A percentile compares a stretch with the other conserved stretches of the same genome.
Conservation (phyloP, 2,113 vertebrate species). For the Perca schrenkii region DNA sequence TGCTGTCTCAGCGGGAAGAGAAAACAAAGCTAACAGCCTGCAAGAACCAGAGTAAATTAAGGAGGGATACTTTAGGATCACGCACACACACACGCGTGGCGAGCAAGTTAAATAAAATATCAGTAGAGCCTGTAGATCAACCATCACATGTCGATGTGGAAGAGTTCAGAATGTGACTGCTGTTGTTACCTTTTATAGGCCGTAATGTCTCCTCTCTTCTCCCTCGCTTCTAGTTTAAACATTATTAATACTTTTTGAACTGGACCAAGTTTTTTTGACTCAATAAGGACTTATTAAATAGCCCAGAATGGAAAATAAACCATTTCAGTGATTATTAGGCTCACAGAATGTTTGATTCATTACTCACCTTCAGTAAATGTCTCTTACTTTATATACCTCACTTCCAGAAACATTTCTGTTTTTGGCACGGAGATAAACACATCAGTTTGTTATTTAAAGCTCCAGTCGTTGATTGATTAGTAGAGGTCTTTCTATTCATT, state of each 20-base stretch:
- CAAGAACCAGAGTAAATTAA: conserved; percentile 27
- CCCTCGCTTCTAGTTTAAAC: conserved; percentile 5
- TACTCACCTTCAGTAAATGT: not conserved
- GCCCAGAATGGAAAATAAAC: conserved; percentile 2
- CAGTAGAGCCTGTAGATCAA: conserved; percentile 40
- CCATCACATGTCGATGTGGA: not conserved
- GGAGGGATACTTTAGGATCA: conserved; percentile 21
- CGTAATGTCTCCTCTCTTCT: not conserved
- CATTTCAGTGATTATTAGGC: not conserved
- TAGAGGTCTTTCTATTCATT: not conserved
- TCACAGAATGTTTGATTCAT: not conserved
- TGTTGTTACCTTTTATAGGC: conserved; percentile 70
- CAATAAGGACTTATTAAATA: conserved; percentile 37
- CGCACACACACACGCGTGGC: not conserved
- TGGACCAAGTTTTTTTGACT: conserved; percentile 15
- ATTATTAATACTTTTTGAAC: conserved; percentile 22
- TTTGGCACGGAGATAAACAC: not conserved
- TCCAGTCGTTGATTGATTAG: conserved; percentile 6
- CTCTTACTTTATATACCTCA: not conserved
- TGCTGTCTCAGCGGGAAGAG: not conserved
- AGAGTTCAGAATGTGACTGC: conserved; percentile 29
- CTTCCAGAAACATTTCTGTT: not conserved
- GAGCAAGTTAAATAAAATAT: conserved; percentile 43
- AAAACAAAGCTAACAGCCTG: conserved; percentile 12
- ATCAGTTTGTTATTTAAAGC: not conserved